Conservation (phyloP, 2,797 vertebrate genomes). For the Coracias cyanogaster region DNA sequence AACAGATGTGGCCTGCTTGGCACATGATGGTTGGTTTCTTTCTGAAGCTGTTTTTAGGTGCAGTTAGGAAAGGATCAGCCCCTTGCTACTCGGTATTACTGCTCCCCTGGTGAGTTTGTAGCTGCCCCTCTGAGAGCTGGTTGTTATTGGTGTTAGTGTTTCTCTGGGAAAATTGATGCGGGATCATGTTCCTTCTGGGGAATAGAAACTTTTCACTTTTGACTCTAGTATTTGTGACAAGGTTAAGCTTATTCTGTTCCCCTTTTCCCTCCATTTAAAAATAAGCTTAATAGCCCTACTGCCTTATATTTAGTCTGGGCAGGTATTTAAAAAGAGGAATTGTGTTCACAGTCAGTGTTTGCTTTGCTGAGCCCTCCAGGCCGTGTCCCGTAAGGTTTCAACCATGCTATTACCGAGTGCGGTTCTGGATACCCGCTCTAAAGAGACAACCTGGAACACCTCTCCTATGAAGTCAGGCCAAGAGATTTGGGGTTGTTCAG, state of each 20-base stretch:
- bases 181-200: not conserved
- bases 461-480: no score
- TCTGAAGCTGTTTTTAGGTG: not conserved
- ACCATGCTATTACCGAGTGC: not conserved
- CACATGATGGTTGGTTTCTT: not conserved
- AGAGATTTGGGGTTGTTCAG: no score
- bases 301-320: not conserved
- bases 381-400: not conserved
- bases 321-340: not conserved
- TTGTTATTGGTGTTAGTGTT: not conserved
- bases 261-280: not conserved
- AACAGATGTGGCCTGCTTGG: not conserved
- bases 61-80: not conserved
- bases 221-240: not conserved
- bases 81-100: not conserved
- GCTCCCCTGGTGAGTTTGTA: not conserved
- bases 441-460: not conserved
- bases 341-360: not conserved
- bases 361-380: not conserved
- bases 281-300: not conserved
- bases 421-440: not conserved
- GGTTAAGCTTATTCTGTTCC: not conserved
- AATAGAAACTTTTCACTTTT: not conserved
- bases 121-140: not conserved
- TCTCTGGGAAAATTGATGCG: not conserved